These are phyloP conservation scores for Lutjanus campechanus DNA, from an alignment of 2,797 vertebrate genomes.

Conservation along the genomic window DNA sequence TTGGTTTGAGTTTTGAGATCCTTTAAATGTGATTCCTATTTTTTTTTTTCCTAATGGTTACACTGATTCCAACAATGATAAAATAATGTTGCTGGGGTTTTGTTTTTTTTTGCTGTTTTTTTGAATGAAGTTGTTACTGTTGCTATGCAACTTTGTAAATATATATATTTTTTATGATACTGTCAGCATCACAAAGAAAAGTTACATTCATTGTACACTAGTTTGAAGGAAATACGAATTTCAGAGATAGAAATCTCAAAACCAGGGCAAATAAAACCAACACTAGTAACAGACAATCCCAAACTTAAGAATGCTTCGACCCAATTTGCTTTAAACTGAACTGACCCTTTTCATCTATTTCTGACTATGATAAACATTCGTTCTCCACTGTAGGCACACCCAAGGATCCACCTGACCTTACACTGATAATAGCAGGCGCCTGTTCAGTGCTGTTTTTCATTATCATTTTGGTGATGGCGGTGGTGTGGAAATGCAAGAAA, in stretches of 20 bases:
- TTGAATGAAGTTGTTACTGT: too few species aligned
- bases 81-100: neutral
- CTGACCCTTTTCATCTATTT: neutral
- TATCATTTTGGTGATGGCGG: accelerated
- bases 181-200: too few species aligned
- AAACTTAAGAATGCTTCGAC: too few species aligned
- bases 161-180: neutral
- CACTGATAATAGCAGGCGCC: accelerated
- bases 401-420: accelerated
- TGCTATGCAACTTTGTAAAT: too few species aligned
- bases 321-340: neutral
- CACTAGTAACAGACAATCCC: too few species aligned
- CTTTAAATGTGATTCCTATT: too few species aligned
- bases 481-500: neutral
- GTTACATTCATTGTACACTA: too few species aligned
- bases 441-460: accelerated
- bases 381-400: conserved; percentile 24
- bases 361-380: neutral
- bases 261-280: too few species aligned
- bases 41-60: neutral
- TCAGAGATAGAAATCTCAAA: too few species aligned
- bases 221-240: too few species aligned
- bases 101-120: neutral
- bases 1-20: neutral
- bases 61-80: neutral